A percentile compares a stretch with the other conserved stretches of the same genome.
phyloP scores from a whole-genome alignment of 2,888 invertebrate species.

The Euplagia quadripunctaria region DNA sequence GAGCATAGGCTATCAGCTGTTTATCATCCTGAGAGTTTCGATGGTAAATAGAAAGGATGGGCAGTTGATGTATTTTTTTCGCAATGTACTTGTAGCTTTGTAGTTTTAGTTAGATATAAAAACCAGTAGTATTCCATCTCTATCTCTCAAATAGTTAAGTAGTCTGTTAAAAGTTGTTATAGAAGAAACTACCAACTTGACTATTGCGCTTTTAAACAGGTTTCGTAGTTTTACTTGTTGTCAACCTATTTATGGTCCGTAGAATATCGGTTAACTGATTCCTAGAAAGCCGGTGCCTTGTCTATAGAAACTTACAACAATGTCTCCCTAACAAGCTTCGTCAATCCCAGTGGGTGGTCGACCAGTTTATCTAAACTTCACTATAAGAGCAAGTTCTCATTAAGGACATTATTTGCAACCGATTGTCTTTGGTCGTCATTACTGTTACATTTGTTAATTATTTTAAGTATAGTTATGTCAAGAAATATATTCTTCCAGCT shows the following conservation, averaged over 20 bases:
- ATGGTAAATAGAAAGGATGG: constrained; percentile 24
- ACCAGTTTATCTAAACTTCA: constrained; percentile 12
- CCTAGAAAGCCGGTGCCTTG: constrained; percentile 8
- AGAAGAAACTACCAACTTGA: not conserved
- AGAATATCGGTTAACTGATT: constrained; percentile 4
- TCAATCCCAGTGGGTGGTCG: constrained; percentile 17
- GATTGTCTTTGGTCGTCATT: too few relatives aligned
- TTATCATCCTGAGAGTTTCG: constrained; percentile 38
- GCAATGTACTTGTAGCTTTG: not conserved
- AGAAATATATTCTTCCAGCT: too few relatives aligned
- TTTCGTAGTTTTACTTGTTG: not conserved
- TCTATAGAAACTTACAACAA: constrained; percentile 11
- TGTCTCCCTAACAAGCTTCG: constrained; percentile 18
- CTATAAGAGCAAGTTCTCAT: not conserved
- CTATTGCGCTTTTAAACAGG: not conserved
- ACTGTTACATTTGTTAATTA: too few relatives aligned
- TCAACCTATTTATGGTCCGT: not conserved
- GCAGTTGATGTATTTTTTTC: constrained; percentile 22
- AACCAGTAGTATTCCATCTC: not conserved
- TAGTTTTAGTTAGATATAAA: constrained; percentile 7
- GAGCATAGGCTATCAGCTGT: constrained; percentile 27
- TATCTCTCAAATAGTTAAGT: not conserved
- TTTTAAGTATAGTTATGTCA: too few relatives aligned
- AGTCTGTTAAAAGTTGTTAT: not conserved
- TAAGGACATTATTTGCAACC: not conserved